Evolutionary conservation across 1,140 invertebrate genomes (phyloP), one percentile per base, ranked within the genome.

Genomic region (Tetramorium simillimum): DNA sequence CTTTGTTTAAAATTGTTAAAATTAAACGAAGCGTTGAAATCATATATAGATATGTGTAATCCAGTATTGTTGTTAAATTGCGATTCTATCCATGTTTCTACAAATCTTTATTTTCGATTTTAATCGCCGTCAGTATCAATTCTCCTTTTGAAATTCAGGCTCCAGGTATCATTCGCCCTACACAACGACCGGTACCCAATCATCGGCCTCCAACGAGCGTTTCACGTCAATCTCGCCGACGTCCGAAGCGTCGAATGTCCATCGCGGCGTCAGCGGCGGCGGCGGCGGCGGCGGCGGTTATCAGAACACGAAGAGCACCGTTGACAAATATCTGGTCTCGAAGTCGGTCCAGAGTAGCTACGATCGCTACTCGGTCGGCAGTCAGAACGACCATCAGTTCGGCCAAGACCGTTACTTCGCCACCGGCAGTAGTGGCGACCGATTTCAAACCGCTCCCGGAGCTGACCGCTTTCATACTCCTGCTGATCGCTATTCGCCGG

Each of bases 401-500:
- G 67, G 56, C 21, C 93, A 93, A 51, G 94, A 95, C 9, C 91
- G 94, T 28, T 95, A 93, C 58, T 37, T 85, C 14, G 46, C 24
- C 9, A 24, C 75, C 43, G 75, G 70, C 51, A 67, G 60, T 4
- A n/a, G 28, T 24, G 49, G 24, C 24, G 93, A 94, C 84, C 89
- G 93, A 82, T 94, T 93, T 76, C 21, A 78, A 12, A 75, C 92
- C 62, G 90, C 91, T 37, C 88, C 92, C 43, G 90, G 73, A n/a
- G 72, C 84, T 58, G 94, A 95, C 58, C 93, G 93, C 18, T 95
- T 93, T 88, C 93, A 93, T 10, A 53, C 89, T 65, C 76, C 90
- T 37, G 28, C 90, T 76, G 94, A 94, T 62, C 92, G 94, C 21
- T 94, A 94, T 82, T 94, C 94, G 33, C 93, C 94, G 0, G 93